Percentiles rank a stretch among this genome's conserved stretches.
These are phyloP conservation scores for Cricetomys ansorgei DNA, from an alignment of 2,113 vertebrate genomes.

Conservation along the genomic window DNA sequence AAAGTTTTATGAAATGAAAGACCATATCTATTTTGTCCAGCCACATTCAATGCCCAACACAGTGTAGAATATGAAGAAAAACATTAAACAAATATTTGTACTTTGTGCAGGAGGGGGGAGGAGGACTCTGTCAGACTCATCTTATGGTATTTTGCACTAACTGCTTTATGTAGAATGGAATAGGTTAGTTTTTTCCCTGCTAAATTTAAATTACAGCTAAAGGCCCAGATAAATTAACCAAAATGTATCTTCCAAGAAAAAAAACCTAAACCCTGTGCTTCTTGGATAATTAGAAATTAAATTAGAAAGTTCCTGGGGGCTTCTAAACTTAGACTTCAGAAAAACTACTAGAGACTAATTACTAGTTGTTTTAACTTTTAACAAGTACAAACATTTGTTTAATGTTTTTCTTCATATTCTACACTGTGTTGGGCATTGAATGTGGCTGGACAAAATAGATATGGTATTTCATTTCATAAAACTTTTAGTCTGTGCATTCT, in stretches of 20 bases:
- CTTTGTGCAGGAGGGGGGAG: neutral
- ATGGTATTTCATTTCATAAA: neutral
- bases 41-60: neutral
- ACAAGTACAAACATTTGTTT: neutral
- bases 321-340: neutral
- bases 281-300: neutral
- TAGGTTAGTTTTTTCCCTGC: neutral
- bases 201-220: neutral
- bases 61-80: neutral
- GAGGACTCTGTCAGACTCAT: neutral
- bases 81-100: neutral
- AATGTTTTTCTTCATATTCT: neutral
- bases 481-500: neutral
- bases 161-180: neutral
- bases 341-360: neutral
- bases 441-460: neutral
- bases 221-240: neutral
- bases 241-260: neutral
- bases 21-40: neutral
- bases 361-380: neutral
- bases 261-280: neutral
- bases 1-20: neutral
- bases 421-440: neutral
- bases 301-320: too few species aligned
- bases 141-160: neutral